Percentiles rank a stretch among this genome's conserved stretches.
Evolutionary conservation across 2,888 invertebrate species (phyloP).

Genomic region (Empis stercorea): DNA sequence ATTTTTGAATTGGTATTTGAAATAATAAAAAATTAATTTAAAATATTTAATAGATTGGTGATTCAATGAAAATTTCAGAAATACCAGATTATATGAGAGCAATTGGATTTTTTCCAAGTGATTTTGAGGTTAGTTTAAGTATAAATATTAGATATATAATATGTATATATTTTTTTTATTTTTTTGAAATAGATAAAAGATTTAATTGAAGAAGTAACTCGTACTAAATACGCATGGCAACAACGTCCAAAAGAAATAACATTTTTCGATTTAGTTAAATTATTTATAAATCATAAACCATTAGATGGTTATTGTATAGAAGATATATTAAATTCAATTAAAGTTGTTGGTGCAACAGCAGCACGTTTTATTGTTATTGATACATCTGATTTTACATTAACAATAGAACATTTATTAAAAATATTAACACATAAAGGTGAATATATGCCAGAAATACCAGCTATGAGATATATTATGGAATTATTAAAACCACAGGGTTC

Average conservation of each 20-base stretch:
- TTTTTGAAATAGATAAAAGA: too few species aligned
- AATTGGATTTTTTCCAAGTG: conserved; percentile 60
- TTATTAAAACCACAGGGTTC: conserved; percentile 1
- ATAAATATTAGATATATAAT: too few species aligned
- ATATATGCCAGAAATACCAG: conserved; percentile 6
- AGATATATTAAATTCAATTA: conserved; percentile 29
- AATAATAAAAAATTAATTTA: conserved; percentile 21
- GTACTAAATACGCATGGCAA: too few species aligned
- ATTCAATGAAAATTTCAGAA: conserved; percentile 49
- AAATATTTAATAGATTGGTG: conserved; percentile 19
- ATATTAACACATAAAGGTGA: conserved; percentile 11
- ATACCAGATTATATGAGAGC: conserved; percentile 62
- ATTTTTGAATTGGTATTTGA: too few species aligned
- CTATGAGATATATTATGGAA: conserved; percentile 8
- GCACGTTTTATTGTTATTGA: background rate
- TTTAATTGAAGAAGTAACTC: too few species aligned
- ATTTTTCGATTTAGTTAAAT: conserved; percentile 51
- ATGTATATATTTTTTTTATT: too few species aligned
- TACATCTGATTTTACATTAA: background rate
- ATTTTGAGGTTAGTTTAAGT: conserved; percentile 69
- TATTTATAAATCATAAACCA: conserved; percentile 54
- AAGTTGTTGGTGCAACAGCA: conserved; percentile 3
- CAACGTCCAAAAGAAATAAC: background rate
- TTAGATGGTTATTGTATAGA: conserved; percentile 40
- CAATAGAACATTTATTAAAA: conserved; percentile 5